These are phyloP conservation scores for Rhynchotus rufescens DNA, from an alignment of 2,797 vertebrate species.

Conservation along the genomic window DNA sequence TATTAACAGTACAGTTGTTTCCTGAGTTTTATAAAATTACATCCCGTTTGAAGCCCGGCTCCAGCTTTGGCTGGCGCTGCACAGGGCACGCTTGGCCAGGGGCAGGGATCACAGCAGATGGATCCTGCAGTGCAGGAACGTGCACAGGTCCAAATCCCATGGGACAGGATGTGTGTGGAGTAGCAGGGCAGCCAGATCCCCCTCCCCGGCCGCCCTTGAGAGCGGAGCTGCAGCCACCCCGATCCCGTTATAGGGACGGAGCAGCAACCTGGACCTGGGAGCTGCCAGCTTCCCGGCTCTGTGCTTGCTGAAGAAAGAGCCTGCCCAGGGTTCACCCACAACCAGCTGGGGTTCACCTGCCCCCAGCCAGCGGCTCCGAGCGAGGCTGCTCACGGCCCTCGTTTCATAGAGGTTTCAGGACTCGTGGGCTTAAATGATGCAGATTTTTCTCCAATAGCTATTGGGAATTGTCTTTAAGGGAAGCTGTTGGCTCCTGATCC, in stretches of 20 bases:
- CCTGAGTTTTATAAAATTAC: background rate
- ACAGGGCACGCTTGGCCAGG: background rate
- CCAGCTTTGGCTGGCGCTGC: background rate
- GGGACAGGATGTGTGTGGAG: background rate
- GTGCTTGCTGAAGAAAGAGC: background rate
- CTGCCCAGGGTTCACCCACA: background rate
- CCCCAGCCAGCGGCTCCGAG: background rate
- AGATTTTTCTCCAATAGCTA: background rate
- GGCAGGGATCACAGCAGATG: background rate
- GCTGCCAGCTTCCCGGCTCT: background rate
- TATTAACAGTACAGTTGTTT: constrained; percentile 18
- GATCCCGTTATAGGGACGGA: background rate
- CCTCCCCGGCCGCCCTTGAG: background rate
- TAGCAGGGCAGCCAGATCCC: background rate
- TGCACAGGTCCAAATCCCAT: background rate
- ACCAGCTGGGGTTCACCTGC: background rate
- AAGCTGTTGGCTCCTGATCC: background rate
- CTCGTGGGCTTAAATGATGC: background rate
- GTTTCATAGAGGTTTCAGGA: background rate
- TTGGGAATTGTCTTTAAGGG: background rate
- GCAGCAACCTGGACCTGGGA: background rate
- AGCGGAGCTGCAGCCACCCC: background rate
- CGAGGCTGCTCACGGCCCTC: background rate
- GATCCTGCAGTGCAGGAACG: background rate
- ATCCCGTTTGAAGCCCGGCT: background rate